Evolutionary conservation across 2,113 vertebrate species (phyloP), one percentile per base, ranked within the genome.

Genomic region (Alectura lathami): DNA sequence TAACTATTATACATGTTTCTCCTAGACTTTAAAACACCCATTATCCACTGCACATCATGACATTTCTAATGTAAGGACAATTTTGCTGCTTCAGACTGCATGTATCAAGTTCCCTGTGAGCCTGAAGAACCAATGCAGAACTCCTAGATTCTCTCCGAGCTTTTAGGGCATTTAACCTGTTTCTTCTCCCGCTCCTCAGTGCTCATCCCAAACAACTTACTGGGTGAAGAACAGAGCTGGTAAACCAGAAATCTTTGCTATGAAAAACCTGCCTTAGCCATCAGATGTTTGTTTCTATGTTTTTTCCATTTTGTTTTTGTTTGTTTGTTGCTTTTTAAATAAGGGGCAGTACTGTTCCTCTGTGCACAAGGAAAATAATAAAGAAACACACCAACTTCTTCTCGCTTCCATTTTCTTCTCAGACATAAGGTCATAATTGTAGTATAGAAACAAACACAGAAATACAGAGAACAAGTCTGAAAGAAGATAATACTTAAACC

Each of bases 381-480:
- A 66, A 72, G 38, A 7, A 91, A 53, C 21, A 80, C 36, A 79
- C 15, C 20, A 86, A 27, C 7, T 82, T 51, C 78, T 22, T 86
- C 17, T n/a, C 83, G 43, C 29, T 91, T 91, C 13, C 8, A 76
- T 30, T 95, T 95, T 88, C 36, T 95, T 82, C 75, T 77, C 75
- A 53, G n/a, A 23, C 21, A 56, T 48, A 69, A 66, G 89, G 32
- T 50, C 13, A 17, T 70, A 80, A 43, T 80, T 96, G 63, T 24
- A 32, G 8, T 22, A 86, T 18, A 27, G 91, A 75, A 91, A 91
- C 9, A 85, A 88, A 38, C 51, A n/a, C 27, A 84, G 67, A 91
- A 81, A 72, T 22, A 82, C 0, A 76, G 45, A 75, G 22, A 88
- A 75, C 22, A 88, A 75, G 83, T 30, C 6, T 63, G 56, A 64